Evolutionary conservation across 1,140 invertebrate genomes (phyloP).

Genomic region (Zophobas atratus): DNA sequence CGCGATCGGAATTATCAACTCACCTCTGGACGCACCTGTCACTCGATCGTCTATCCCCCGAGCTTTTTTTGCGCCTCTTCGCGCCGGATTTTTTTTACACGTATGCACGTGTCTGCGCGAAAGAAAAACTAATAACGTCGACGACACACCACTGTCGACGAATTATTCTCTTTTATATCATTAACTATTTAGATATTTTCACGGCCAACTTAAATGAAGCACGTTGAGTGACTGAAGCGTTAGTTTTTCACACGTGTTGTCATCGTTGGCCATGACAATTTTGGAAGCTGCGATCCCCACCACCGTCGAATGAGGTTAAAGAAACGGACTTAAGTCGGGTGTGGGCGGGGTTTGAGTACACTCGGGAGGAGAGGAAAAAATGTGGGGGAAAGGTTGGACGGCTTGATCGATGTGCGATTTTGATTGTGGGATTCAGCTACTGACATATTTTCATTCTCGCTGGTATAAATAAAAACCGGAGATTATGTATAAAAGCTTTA

Average conservation of each 20-base stretch:
- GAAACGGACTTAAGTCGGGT: slow-evolving; percentile 33
- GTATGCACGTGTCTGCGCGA: not conserved
- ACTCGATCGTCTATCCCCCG: too few species aligned
- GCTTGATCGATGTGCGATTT: too few species aligned
- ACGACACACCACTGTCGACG: slow-evolving; percentile 50
- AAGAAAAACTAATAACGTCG: slow-evolving; percentile 60
- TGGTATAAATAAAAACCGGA: too few species aligned
- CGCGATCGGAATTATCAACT: too few species aligned
- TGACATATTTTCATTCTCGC: too few species aligned
- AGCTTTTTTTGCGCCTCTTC: too few species aligned
- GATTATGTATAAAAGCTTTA: too few species aligned
- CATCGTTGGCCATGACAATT: slow-evolving; percentile 62
- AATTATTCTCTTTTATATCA: slow-evolving; percentile 38
- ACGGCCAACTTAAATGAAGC: slow-evolving; percentile 62
- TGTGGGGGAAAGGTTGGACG: too few species aligned
- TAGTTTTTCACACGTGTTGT: slow-evolving; percentile 64
- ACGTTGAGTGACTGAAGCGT: slow-evolving; percentile 61
- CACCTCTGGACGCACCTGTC: too few species aligned
- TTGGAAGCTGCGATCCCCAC: slow-evolving; percentile 28
- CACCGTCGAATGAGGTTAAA: not conserved
- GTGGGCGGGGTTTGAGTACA: slow-evolving; percentile 45
- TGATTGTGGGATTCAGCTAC: too few species aligned
- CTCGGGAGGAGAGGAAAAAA: not conserved
- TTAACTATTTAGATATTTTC: slow-evolving; percentile 56
- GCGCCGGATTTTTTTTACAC: slow-evolving; percentile 8